Evolutionary conservation across 2,888 invertebrate species (phyloP).

Genomic region (Chouioia cunea): DNA sequence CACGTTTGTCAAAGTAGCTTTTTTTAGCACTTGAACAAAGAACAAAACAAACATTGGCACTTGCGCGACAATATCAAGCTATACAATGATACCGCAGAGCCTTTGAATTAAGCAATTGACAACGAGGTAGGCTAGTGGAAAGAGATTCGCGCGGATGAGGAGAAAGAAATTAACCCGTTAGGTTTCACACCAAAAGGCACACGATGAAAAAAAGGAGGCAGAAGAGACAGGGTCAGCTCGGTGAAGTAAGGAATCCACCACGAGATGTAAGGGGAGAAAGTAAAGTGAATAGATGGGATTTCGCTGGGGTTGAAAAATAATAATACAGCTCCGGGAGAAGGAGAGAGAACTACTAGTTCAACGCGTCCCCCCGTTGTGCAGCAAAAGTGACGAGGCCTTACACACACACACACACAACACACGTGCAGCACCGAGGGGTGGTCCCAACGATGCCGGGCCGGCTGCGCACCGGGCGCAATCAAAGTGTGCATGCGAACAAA

Average conservation of each 20-base stretch:
- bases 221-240: neutral
- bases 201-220: neutral
- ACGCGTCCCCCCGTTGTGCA: neutral
- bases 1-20: too few relatives aligned
- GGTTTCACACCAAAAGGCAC: slow-evolving; percentile 21
- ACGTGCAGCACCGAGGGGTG: slow-evolving; percentile 33
- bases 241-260: neutral
- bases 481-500: slow-evolving; percentile 1
- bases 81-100: neutral
- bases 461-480: slow-evolving; percentile 7
- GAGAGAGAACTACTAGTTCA: neutral
- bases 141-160: neutral
- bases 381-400: neutral
- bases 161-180: slow-evolving; percentile 41
- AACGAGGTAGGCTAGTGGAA: neutral
- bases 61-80: neutral
- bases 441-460: slow-evolving; percentile 27
- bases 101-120: neutral
- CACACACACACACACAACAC: neutral
- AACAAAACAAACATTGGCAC: neutral
- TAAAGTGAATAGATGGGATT: slow-evolving; percentile 28
- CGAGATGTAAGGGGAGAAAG: neutral
- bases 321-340: slow-evolving; percentile 25
- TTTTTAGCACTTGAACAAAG: too few relatives aligned
- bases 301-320: slow-evolving; percentile 40